Conservation (phyloP, 64 coral and sea anemone genomes). For the Orbicella faveolata region DNA sequence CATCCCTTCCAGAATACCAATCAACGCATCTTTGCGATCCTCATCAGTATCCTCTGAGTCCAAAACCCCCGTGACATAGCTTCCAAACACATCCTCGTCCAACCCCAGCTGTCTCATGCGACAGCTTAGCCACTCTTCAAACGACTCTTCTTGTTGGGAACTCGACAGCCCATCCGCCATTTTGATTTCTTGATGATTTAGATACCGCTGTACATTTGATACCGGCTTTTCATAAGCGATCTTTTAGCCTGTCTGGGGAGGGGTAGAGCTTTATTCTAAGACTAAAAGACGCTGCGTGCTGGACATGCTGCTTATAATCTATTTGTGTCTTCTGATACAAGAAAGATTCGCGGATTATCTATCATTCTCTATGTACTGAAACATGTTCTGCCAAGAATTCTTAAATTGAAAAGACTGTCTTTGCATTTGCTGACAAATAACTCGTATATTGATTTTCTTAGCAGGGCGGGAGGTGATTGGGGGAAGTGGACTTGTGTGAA, state of each 20-base stretch:
- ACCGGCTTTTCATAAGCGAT: not conserved
- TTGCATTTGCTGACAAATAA: too few relatives aligned
- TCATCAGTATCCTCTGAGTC: slow-evolving; percentile 90
- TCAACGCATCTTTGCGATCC: slow-evolving; percentile 75
- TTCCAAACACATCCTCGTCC: slow-evolving; percentile 94
- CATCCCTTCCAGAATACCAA: slow-evolving; percentile 83
- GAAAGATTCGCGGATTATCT: too few relatives aligned
- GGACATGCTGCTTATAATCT: too few relatives aligned
- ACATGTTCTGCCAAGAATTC: too few relatives aligned
- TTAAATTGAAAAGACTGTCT: too few relatives aligned
- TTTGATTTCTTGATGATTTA: slow-evolving; percentile 19
- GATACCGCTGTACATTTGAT: not conserved
- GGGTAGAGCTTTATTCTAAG: not conserved
- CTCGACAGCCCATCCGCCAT: slow-evolving; percentile 67
- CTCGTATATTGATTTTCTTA: too few relatives aligned
- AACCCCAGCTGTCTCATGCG: slow-evolving; percentile 71
- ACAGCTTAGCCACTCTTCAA: slow-evolving; percentile 81
- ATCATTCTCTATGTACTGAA: too few relatives aligned
- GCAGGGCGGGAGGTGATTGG: too few relatives aligned
- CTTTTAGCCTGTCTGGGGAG: not conserved
- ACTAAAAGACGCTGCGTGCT: too few relatives aligned
- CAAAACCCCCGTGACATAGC: slow-evolving; percentile 83
- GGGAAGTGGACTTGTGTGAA: too few relatives aligned
- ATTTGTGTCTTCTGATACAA: too few relatives aligned
- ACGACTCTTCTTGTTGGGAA: slow-evolving; percentile 2